phyloP scores from a whole-genome alignment of 1,140 invertebrate species.

The Temnothorax curvispinosus region DNA sequence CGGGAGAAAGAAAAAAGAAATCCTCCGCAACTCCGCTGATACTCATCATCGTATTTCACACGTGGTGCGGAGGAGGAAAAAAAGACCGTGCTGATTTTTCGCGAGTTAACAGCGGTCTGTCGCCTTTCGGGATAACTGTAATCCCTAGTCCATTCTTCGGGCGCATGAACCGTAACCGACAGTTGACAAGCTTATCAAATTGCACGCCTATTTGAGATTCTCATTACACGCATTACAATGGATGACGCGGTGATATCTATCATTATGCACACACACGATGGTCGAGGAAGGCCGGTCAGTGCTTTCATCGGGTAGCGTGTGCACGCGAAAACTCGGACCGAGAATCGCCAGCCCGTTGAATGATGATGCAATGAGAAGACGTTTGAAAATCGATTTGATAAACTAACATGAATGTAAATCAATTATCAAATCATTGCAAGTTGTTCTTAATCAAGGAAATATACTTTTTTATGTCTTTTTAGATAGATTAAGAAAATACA shows the following conservation, averaged over 20 bases:
- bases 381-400: neutral
- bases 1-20: conserved; percentile 8
- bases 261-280: conserved; percentile 67
- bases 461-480: conserved; percentile 2
- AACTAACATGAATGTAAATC: neutral
- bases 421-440: neutral
- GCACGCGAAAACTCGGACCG: conserved; percentile 30
- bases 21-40: conserved; percentile 32
- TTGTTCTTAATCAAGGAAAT: neutral
- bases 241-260: conserved; percentile 76
- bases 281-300: conserved; percentile 34
- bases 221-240: conserved; percentile 80
- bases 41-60: conserved; percentile 47
- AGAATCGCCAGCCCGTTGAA: neutral
- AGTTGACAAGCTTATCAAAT: conserved; percentile 81
- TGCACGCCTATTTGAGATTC: conserved; percentile 79
- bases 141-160: conserved; percentile 74
- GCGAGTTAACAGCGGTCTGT: conserved; percentile 51
- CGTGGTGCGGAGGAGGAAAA: conserved; percentile 11
- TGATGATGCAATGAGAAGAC: neutral
- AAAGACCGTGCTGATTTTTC: conserved; percentile 45
- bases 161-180: conserved; percentile 76
- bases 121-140: conserved; percentile 75
- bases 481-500: neutral
- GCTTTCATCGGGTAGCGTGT: conserved; percentile 44